Base-by-base conservation (phyloP, 2,113 vertebrate species). In the Xyrauchen texanus region DNA sequence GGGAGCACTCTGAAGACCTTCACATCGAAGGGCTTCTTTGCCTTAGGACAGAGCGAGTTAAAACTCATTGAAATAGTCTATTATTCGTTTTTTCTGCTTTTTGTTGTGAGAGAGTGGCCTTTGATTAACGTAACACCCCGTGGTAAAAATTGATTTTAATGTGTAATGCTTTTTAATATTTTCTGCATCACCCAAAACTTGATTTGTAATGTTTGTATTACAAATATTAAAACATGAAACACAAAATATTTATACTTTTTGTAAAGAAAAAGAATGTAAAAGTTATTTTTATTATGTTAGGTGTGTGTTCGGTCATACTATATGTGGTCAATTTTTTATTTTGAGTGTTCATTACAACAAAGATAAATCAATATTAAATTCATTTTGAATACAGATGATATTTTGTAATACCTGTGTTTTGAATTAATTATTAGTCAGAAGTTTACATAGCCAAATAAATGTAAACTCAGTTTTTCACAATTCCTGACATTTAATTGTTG, bases 231-330 rank as follows among this genome's bases (percentile, higher is more conserved):
- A 90, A 90, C 87, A 83, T 86, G 83, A 88, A 90, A 90, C 85
- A 85, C 69, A 89, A 91, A 89, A 92, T 92, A 93, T 92, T 93
- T 92, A 91, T 93, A 92, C 92, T 91, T 93, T 92, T 93, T 93
- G 87, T 93, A 93, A 89, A 86, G 82, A 90, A 89, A 88, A 65
- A 80, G 82, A 86, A 84, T 86, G 80, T 86, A 85, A 76, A 88
- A 87, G 87, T 88, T 82, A 88, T 90, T 92, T 93, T 92, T 92
- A 91, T 92, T 91, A 88, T 91, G 86, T 92, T 91, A 82, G 82
- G 83, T 74, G 82, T 84, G 78, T 68, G 52, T 74, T 78, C 52
- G 77, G 69, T 87, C 83, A 85, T 85, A 82, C 76, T 58, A 71
- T 13, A 68, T 88, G 81, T 83, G 83, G 82, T 91, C 64, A 83